phyloP scores from a whole-genome alignment of 2,888 invertebrate species.

The Drosophila quinaria region DNA sequence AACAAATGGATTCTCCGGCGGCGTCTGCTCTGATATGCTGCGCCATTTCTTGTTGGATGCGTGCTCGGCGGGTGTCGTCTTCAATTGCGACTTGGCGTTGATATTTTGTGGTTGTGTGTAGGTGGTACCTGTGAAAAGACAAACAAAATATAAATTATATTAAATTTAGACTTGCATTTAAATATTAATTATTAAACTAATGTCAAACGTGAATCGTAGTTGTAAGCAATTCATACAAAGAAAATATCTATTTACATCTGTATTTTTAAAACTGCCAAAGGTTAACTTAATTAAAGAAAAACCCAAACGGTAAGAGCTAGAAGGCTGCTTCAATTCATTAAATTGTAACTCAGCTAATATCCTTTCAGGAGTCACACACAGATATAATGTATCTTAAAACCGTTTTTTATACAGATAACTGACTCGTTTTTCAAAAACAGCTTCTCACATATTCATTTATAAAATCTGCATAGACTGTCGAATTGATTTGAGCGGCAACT shows the following conservation, averaged over 20 bases:
- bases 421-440: not conserved
- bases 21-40: slow-evolving; percentile 60
- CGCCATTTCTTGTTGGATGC: slow-evolving; percentile 69
- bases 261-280: too few species aligned
- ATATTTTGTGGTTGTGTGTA: slow-evolving; percentile 83
- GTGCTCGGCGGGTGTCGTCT: slow-evolving; percentile 67
- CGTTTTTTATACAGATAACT: not conserved
- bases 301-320: too few species aligned
- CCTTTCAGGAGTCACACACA: not conserved
- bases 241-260: too few species aligned
- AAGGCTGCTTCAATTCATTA: too few species aligned
- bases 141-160: not conserved
- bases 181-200: not conserved
- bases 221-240: too few species aligned
- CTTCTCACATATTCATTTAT: not conserved
- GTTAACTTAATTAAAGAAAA: too few species aligned
- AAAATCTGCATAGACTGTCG: not conserved
- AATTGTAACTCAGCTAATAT: not conserved
- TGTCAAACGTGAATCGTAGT: too few species aligned
- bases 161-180: not conserved
- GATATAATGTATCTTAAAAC: not conserved
- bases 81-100: slow-evolving; percentile 66
- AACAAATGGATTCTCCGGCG: slow-evolving; percentile 17
- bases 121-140: slow-evolving; percentile 77
- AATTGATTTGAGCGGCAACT: not conserved